Base-by-base conservation (phyloP, 2,888 invertebrate species). In the Drosophila gaucha region DNA sequence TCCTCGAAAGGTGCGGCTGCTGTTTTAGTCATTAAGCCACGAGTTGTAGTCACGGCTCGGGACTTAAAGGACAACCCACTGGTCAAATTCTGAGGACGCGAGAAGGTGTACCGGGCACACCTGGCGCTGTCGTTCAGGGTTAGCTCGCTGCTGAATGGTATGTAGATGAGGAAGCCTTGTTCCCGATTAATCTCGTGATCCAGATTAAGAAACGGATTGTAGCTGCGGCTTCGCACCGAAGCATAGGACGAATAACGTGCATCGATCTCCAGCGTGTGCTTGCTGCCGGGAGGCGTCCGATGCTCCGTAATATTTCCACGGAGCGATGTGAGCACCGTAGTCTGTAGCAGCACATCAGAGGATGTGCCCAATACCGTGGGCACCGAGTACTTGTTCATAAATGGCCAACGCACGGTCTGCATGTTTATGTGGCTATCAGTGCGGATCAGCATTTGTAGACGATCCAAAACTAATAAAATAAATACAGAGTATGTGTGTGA, bases 291-390 rank as follows among this genome's bases (percentile, higher is more conserved):
- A 1, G 92, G 92, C 1, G 92, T 92, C 35, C 92, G 89, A 3
- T 94, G 93, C 10, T 95, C 94, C 0, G 95, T 95, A 14, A 95
- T 93, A 68, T 95, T 95, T 0, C 96, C 96, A 62, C 95, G 92
- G 20, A 95, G 92, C 0, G 95, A 95, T 0, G 94, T 94, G 39
- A 95, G 92, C 0, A 92, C 91, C 2, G 92, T 92, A 3, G 90
- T 91, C 75, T 92, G 91, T 89, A 93, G 51, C 88, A 93, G 63
- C 86, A 92, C 43, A 93, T 94, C 20, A 92, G 94, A 75, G 92
- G 90, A 77, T 5, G 92, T 94, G 30, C 91, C 96, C 90, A 94
- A 79, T 72, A 94, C 93, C 1, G 93, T 93, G n/a, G 93, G 93
- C 67, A 93, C 93, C 2, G 92, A 88, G 28, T 93, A 93, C 75